These are phyloP conservation scores for Protobothrops flavoviridis DNA, from an alignment of 2,113 vertebrate genomes.

Conservation along the genomic window DNA sequence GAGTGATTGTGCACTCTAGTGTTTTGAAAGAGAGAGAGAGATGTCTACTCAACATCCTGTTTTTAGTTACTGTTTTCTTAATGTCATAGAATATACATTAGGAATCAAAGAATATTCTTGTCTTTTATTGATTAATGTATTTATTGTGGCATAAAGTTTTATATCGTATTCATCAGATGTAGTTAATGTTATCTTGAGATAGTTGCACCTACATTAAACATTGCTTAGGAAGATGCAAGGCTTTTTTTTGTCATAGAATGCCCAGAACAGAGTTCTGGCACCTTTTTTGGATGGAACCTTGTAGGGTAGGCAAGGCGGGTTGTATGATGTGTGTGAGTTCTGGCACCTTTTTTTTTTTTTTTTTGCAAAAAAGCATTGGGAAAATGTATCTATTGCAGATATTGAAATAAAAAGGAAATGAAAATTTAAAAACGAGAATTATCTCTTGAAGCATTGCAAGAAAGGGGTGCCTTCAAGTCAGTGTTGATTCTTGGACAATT, in stretches of 20 bases:
- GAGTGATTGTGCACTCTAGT: not conserved
- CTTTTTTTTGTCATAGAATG: too few relatives aligned
- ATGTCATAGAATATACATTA: not conserved
- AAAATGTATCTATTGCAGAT: not conserved
- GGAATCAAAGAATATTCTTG: not conserved
- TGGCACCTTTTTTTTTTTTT: too few relatives aligned
- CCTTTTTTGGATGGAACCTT: too few relatives aligned
- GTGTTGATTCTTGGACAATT: not conserved
- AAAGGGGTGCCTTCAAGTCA: not conserved
- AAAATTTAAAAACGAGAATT: not conserved
- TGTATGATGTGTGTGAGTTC: too few relatives aligned
- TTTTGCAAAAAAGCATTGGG: not conserved
- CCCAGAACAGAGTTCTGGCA: too few relatives aligned
- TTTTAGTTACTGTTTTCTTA: not conserved
- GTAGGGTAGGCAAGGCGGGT: too few relatives aligned
- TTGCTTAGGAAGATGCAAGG: not conserved
- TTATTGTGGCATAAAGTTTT: not conserved
- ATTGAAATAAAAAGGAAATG: not conserved
- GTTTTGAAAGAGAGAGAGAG: not conserved
- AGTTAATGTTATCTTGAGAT: not conserved
- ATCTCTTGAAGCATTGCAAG: not conserved
- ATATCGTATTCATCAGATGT: not conserved
- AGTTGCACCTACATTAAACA: not conserved
- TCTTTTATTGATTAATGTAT: not conserved
- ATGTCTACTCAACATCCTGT: not conserved